These are phyloP conservation scores for Rhopalosiphum maidis DNA, from an alignment of 1,140 invertebrate genomes.

Conservation along the genomic window DNA sequence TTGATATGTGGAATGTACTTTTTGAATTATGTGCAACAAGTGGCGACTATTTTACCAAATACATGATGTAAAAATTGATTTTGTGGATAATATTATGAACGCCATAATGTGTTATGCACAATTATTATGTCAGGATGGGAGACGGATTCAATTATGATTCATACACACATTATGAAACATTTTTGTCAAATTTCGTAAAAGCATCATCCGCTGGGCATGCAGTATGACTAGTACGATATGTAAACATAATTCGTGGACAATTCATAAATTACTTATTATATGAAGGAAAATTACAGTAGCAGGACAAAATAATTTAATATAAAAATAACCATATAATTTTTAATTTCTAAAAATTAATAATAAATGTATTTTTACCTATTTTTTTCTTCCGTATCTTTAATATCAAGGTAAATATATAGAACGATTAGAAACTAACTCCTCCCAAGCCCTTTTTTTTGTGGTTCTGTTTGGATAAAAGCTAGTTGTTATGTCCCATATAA, in stretches of 20 bases:
- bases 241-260: background rate
- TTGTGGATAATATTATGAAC: background rate
- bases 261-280: background rate
- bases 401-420: background rate
- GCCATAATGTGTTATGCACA: background rate
- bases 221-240: background rate
- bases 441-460: background rate
- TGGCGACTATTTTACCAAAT: no score
- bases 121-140: no score
- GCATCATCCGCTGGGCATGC: background rate
- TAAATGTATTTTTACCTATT: background rate
- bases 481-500: no score
- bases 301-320: background rate
- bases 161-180: no score
- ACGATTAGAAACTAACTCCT: background rate
- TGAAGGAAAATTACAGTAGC: background rate
- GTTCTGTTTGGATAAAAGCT: background rate
- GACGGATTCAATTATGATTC: no score
- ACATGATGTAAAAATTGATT: no score
- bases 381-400: background rate
- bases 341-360: background rate
- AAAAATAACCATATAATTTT: background rate
- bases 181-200: background rate
- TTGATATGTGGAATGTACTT: slow-evolving; percentile 59
- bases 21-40: no score